Evolutionary conservation across 1,140 invertebrate genomes (phyloP), one percentile per base, ranked within the genome.

Genomic region (Cotesia vestalis): DNA sequence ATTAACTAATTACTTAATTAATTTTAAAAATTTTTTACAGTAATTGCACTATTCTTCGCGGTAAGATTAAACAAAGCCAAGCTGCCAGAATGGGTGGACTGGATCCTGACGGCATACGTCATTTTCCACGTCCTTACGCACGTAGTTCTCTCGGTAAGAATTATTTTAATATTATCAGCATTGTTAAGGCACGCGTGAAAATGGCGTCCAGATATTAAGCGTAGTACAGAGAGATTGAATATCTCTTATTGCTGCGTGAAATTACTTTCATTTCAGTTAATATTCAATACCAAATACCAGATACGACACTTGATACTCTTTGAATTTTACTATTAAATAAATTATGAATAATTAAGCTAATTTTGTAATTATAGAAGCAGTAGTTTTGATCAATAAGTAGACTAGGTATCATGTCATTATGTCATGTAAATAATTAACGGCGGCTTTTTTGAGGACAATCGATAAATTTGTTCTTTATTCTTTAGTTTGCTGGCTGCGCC

Each of bases 41-140:
- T 98, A 88, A 91, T 95, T 5, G 94, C 95, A 66, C 94, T 98
- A 77, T 98, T 98, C 89, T 94, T 98, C 79, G 94, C 96, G 46
- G 92, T 95, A 17, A 91, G 92, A 76, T 87, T 98, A 73, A 90
- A 90, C 73, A 95, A 96, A 86, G 94, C 95, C 12, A 91, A 94
- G 79, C 86, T 98, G 59, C 95, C 96, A 0, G 89, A 92, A 64
- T 96, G 95, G 92, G 90, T 93, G 74, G 92, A 95, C 73, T 98
- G 92, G 90, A 91, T 98, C 60, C 83, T 98, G 66, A 94, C 94
- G 4, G 93, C 92, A 9, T 98, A 93, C 86, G 95, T 98, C 8
- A 91, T 91, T 3, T 94, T 98, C 84, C 94, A 98, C 85, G 92
- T 97, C 38, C 78, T 95, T 27, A 91, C 94, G 77, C 96, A 98